A percentile compares a stretch with the other conserved stretches of the same genome.
Conservation (phyloP, 2,113 vertebrate genomes). For the Mustela lutreola region DNA sequence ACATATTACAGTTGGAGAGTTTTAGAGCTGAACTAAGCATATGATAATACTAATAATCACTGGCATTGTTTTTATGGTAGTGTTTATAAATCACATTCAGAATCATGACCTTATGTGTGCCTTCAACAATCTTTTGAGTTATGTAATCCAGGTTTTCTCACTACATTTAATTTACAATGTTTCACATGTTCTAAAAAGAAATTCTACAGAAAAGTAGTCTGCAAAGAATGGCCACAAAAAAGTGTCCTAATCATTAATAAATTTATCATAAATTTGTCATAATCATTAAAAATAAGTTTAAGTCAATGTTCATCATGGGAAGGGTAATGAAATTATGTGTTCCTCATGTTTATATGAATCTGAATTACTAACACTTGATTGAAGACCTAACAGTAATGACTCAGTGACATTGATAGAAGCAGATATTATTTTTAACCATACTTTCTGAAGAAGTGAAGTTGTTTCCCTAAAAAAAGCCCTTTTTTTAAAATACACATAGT, state of each 20-base stretch:
- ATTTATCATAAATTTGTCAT: background rate
- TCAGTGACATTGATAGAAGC: background rate
- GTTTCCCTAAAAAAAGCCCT: background rate
- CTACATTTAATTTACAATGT: background rate
- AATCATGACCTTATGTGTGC: background rate
- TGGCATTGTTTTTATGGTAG: background rate
- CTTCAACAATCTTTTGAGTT: background rate
- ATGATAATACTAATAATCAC: background rate
- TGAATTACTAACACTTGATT: background rate
- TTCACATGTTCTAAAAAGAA: conserved; percentile 26
- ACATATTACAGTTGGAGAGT: background rate
- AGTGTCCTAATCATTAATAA: background rate
- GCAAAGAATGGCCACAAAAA: background rate
- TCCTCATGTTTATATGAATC: background rate
- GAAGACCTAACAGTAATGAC: background rate
- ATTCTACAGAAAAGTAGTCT: background rate
- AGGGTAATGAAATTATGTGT: background rate
- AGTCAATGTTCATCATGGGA: background rate
- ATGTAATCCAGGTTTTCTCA: background rate
- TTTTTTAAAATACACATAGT: background rate
- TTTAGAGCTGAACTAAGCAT: background rate
- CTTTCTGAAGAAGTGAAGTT: background rate
- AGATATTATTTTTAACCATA: background rate
- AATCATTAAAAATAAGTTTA: background rate
- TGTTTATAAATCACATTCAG: background rate